Evolutionary conservation across 2,113 vertebrate genomes (phyloP).

Genomic region (Muscicapa adusta): DNA sequence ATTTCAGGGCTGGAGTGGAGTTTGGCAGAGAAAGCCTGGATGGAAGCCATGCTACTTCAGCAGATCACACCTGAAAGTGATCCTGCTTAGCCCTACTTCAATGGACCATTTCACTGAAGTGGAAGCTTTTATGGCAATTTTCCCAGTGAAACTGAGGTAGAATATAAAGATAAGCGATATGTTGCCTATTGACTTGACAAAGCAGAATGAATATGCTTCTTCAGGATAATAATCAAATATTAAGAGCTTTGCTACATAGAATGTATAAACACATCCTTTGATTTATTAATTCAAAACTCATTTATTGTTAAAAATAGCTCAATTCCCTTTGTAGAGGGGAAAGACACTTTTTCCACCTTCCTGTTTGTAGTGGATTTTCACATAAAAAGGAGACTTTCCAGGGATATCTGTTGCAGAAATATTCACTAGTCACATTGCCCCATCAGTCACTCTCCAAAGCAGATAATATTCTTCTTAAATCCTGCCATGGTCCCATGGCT

Average conservation of each 20-base stretch:
- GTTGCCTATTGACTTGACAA: not conserved
- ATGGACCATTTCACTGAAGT: not conserved
- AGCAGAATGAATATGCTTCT: not conserved
- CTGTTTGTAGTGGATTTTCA: not conserved
- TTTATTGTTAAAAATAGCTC: not conserved
- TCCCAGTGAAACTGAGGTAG: slow-evolving; percentile 11
- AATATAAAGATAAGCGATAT: not conserved
- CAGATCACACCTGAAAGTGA: slow-evolving; percentile 34
- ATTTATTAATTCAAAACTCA: not conserved
- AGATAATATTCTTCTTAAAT: rapidly evolving
- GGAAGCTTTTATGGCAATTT: slow-evolving; percentile 25
- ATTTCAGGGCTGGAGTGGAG: not conserved
- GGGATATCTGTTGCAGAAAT: rapidly evolving
- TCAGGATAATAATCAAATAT: not conserved
- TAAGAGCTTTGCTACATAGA: not conserved
- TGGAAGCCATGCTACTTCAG: not conserved
- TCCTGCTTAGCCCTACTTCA: not conserved
- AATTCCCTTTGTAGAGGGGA: not conserved
- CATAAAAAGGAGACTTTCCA: not conserved
- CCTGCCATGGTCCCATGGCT: not conserved
- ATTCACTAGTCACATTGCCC: not conserved
- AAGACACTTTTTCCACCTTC: not conserved
- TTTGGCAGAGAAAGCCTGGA: not conserved
- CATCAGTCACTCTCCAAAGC: not conserved
- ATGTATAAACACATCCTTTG: not conserved